Base-by-base conservation (phyloP, 2,113 vertebrate genomes). In the Myiopsitta monachus region DNA sequence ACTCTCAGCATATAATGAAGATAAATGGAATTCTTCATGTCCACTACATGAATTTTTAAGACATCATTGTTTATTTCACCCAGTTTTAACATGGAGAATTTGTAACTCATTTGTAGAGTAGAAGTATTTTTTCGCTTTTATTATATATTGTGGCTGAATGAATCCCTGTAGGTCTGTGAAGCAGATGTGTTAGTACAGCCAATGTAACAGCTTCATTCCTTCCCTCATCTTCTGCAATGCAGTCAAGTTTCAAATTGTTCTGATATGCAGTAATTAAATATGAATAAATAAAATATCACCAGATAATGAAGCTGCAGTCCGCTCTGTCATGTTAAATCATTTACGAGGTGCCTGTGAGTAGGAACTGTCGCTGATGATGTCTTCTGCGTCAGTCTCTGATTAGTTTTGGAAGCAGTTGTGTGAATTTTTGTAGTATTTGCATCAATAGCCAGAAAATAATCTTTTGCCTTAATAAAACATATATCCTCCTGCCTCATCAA, bases 181-280 rank as follows among this genome's bases (percentile, higher is more conserved):
- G 92, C 96, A 97, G 95, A 97, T 97, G 93, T 96, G 97, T 97
- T 95, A 94, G 82, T 79, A 77, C 62, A 95, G 79, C 75, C 66
- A 1, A 36, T 85, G 41, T 83, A 95, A 94, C 79, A 83, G 77
- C 79, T 95, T 95, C 75, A 86, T 96, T 97, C 82, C 78, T 93
- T 87, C 47, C 52, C 75, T 94, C 66, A 11, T 74, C 79, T 96
- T 89, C 93, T 96, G 95, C 94, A 95, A 72, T 84, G 84, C 96
- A 94, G 95, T 95, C 86, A 62, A 91, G 78, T 95, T 96, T 92
- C 0, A 0, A 88, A 88, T 95, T 91, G 88, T 96, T 96, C 83
- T 87, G 82, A 74, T 94, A 87, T 28, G 59, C 75, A 87, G 69
- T 96, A 97, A 97, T 96, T 97, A 96, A 97, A 92, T 92, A 92